Base-by-base conservation (phyloP, 2,888 invertebrate genomes). In the Gari tellinella region DNA sequence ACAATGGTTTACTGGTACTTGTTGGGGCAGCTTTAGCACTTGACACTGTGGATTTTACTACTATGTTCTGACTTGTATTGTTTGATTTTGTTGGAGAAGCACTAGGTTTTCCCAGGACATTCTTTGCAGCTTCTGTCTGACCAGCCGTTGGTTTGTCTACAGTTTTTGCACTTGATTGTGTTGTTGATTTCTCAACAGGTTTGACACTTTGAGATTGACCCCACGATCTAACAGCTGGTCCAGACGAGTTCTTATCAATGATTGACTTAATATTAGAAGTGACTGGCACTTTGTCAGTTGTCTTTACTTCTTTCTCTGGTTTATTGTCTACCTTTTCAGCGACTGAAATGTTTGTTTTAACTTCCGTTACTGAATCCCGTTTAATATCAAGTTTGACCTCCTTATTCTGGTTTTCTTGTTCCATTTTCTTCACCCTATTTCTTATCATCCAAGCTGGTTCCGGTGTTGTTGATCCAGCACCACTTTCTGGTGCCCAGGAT, bases 381-480 rank as follows among this genome's bases (percentile, higher is more conserved):
- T 69, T 55, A 40, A 76, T 41, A 41, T 68, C 74, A 31, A 41
- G 75, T 38, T 72, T 73, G 17, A 58, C 61, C 19, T 60, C 37
- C 38, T 77, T 64, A 26, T 14, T 26, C 53, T 69, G 48, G 38
- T 72, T 67, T 37, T 72, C 75, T 19, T 46, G 46, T 45, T 79
- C 79, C 57, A 55, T 64, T 40, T 72, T 62, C 57, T 74, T 81
- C 17, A 60, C 57, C 41, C 76, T 72, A n/a, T 76, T 69, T 37
- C 69, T 58, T n/a, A 61, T 69, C 23, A 84, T 68, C 84, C 84
- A 84, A 10, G 61, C 57, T 12, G 84, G 84, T 68, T 81, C 82
- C 21, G 66, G 21, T 26, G 37, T 51, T 43, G 64, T 60, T 55
- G 63, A 61, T 10, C 40, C 41, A 63, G 68, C 57, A 38, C 38